Percentiles rank a stretch among this genome's conserved stretches.
Evolutionary conservation across 2,113 vertebrate species (phyloP).

Genomic region (Acanthochromis polyacanthus): DNA sequence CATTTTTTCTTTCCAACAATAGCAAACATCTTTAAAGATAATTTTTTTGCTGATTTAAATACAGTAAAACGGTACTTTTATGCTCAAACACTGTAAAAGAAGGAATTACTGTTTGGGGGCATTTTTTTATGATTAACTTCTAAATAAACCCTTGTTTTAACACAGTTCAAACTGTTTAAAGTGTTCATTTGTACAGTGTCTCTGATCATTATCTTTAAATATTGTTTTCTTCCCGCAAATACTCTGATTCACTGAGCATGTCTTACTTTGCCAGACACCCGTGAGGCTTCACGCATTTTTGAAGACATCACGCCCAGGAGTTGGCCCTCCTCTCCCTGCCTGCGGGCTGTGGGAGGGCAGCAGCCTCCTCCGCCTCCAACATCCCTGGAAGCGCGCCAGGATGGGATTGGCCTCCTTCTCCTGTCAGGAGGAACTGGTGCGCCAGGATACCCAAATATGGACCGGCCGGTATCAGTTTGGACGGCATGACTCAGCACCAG

Average conservation of each 20-base stretch:
- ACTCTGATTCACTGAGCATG: constrained; percentile 3
- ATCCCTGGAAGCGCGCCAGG: constrained; percentile 70
- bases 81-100: too few relatives aligned
- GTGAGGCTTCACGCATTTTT: constrained; percentile 38
- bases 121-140: too few relatives aligned
- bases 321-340: constrained; percentile 51
- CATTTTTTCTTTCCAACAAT: too few relatives aligned
- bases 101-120: too few relatives aligned
- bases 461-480: constrained; percentile 50
- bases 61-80: too few relatives aligned
- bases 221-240: background rate
- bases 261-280: constrained; percentile 28
- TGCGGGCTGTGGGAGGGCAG: constrained; percentile 48
- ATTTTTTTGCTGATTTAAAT: too few relatives aligned
- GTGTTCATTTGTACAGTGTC: too few relatives aligned
- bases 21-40: too few relatives aligned
- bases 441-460: constrained; percentile 83
- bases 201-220: background rate
- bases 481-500: constrained; percentile 62
- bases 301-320: constrained; percentile 54
- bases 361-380: constrained; percentile 64
- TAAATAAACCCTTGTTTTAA: too few relatives aligned
- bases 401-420: constrained; percentile 83
- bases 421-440: constrained; percentile 74
- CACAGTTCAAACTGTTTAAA: too few relatives aligned